phyloP scores from a whole-genome alignment of 2,113 vertebrate genomes.

The Plectropomus leopardus region DNA sequence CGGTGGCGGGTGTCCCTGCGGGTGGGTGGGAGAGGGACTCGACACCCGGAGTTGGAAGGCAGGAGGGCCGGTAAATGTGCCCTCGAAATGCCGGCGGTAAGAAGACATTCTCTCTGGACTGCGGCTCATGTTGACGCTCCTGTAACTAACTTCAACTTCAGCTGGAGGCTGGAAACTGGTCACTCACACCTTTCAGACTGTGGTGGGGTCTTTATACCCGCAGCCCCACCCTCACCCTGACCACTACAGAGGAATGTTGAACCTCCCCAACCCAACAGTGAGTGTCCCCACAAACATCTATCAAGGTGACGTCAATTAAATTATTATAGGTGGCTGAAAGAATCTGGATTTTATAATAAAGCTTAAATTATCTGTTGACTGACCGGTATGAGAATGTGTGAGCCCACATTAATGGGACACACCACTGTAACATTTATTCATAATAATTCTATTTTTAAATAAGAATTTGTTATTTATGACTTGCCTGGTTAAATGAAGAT shows the following conservation, averaged over 20 bases:
- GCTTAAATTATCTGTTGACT: not conserved
- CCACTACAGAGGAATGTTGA: slow-evolving; percentile 79
- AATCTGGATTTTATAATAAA: slow-evolving; percentile 35
- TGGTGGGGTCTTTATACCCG: slow-evolving; percentile 66
- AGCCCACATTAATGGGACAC: not conserved
- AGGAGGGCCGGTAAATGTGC: slow-evolving; percentile 32
- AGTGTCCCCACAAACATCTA: slow-evolving; percentile 76
- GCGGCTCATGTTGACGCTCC: slow-evolving; percentile 77
- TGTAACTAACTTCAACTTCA: slow-evolving; percentile 13
- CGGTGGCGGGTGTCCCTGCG: slow-evolving; percentile 71
- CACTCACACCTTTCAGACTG: slow-evolving; percentile 5
- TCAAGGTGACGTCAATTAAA: slow-evolving; percentile 68
- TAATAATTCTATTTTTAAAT: too few relatives aligned
- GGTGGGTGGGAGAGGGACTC: slow-evolving; percentile 82
- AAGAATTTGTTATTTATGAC: too few relatives aligned
- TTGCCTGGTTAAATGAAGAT: too few relatives aligned
- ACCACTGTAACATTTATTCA: not conserved
- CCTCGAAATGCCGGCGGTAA: slow-evolving; percentile 85
- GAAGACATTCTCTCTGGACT: slow-evolving; percentile 86
- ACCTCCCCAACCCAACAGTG: slow-evolving; percentile 70
- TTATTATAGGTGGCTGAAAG: slow-evolving; percentile 69
- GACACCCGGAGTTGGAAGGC: slow-evolving; percentile 69
- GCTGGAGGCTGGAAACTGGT: slow-evolving; percentile 9
- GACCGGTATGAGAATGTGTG: not conserved
- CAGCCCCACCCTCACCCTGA: slow-evolving; percentile 55